Conservation (phyloP, 2,888 invertebrate genomes). For the Melitaea athalia region DNA sequence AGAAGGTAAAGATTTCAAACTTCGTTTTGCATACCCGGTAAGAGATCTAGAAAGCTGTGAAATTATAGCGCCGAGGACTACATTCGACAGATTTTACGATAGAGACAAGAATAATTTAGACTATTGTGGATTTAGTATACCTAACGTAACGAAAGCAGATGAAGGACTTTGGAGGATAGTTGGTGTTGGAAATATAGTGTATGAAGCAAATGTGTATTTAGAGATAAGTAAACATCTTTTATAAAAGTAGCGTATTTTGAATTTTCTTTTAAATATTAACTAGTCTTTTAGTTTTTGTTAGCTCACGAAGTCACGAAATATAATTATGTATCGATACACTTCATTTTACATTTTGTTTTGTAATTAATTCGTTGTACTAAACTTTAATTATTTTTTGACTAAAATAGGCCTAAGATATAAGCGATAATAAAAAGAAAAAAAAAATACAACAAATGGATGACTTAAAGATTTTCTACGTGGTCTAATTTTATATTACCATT, state of each 20-base stretch:
- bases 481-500: too few species aligned
- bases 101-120: slow-evolving; percentile 47
- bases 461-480: too few species aligned
- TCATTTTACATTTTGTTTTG: too few species aligned
- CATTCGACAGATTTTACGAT: slow-evolving; percentile 60
- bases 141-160: slow-evolving; percentile 57
- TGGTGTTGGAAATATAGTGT: slow-evolving; percentile 62
- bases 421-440: too few species aligned
- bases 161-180: slow-evolving; percentile 61
- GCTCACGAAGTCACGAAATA: too few species aligned
- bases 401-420: too few species aligned
- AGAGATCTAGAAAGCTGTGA: slow-evolving; percentile 57
- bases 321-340: too few species aligned
- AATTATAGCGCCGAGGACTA: slow-evolving; percentile 52
- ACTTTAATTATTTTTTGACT: too few species aligned
- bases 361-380: too few species aligned
- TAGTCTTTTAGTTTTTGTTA: too few species aligned
- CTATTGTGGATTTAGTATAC: slow-evolving; percentile 56
- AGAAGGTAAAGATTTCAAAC: slow-evolving; percentile 52
- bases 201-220: slow-evolving; percentile 48
- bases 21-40: slow-evolving; percentile 59
- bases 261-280: slow-evolving; percentile 1
- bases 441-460: too few species aligned
- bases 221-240: slow-evolving; percentile 39
- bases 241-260: slow-evolving; percentile 4